Evolutionary conservation across 2,113 vertebrate species (phyloP), one percentile per base, ranked within the genome.

Genomic region (Gallinago media): DNA sequence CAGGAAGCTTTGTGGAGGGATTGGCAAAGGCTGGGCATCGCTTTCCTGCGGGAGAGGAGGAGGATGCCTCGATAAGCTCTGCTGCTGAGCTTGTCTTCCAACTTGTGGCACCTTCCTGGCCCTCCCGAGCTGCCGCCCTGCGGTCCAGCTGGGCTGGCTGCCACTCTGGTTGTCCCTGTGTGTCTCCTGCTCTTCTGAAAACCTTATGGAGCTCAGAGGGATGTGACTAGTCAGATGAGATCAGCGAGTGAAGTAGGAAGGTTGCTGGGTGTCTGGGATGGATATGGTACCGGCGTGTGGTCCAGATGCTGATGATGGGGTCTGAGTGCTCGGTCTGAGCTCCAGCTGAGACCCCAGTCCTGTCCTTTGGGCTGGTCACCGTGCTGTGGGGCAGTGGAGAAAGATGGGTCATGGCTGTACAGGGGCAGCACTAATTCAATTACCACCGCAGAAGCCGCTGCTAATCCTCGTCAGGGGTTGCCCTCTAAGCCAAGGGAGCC

Each of bases 391-490:
- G 29, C 40, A 32, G 0, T 40, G 67, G 54, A 40, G 36, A 11
- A 52, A 20, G 87, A 80, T 55, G 58, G 65, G 67, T 59, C n/a
- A 23, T 36, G 42, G 68, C 70, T 91, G 93, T 86, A 38, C 15
- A 20, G 84, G 38, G 80, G 42, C 80, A 78, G 78, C 67, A 34
- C 49, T 90, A 74, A 97, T 95, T 97, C 88, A 89, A n/a, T 97
- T 72, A 93, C 3, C 55, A 26, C 38, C 5, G 6, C 26, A n/a
- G 36, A 54, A 67, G n/a, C 63, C 67, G 52, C 55, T 40, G 62
- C 67, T 52, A 18, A 78, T 94, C 93, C 63, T 62, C 5, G 0
- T 80, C 79, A 92, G 65, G 84, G 36, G 46, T 27, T 70, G 66
- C 26, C 65, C 74, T 89, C 61, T 27, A 61, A 47, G 79, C 70